Evolutionary conservation across 30 jellyfish, hydroid and myxozoan genomes (phyloP).

Genomic region (Aurelia sp.): DNA sequence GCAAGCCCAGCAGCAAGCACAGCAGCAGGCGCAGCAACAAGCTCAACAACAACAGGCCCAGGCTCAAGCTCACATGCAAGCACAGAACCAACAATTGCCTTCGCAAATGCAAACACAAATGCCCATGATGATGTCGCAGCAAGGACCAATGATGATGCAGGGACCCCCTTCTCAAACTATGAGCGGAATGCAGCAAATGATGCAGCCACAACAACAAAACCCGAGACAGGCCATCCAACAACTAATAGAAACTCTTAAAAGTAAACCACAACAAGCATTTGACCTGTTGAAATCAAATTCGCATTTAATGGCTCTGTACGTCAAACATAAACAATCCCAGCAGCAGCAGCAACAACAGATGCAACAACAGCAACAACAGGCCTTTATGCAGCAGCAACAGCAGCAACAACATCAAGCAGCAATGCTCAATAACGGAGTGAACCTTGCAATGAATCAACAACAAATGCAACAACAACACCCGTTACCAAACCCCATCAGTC

Average conservation of each 20-base stretch:
- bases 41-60: conserved; percentile 28
- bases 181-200: conserved; percentile 73
- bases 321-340: conserved; percentile 78
- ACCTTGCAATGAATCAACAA: conserved; percentile 58
- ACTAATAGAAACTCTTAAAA: conserved; percentile 58
- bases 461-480: conserved; percentile 68
- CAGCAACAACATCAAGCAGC: conserved; percentile 20
- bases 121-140: conserved; percentile 81
- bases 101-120: conserved; percentile 79
- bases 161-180: conserved; percentile 70
- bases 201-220: conserved; percentile 65
- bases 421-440: conserved; percentile 56
- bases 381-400: conserved; percentile 77
- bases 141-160: conserved; percentile 73
- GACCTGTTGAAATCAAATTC: conserved; percentile 76
- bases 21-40: conserved; percentile 64
- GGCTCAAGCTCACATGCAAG: conserved; percentile 64
- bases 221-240: conserved; percentile 83
- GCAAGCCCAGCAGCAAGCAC: conserved; percentile 69
- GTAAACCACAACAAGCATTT: conserved; percentile 75
- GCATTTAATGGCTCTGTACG: conserved; percentile 77
- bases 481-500: conserved; percentile 41
- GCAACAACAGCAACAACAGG: conserved; percentile 71
- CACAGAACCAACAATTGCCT: conserved; percentile 65
- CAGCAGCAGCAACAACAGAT: conserved; percentile 80